phyloP scores from a whole-genome alignment of 2,888 invertebrate genomes.

The Polydrusus tereticollis region DNA sequence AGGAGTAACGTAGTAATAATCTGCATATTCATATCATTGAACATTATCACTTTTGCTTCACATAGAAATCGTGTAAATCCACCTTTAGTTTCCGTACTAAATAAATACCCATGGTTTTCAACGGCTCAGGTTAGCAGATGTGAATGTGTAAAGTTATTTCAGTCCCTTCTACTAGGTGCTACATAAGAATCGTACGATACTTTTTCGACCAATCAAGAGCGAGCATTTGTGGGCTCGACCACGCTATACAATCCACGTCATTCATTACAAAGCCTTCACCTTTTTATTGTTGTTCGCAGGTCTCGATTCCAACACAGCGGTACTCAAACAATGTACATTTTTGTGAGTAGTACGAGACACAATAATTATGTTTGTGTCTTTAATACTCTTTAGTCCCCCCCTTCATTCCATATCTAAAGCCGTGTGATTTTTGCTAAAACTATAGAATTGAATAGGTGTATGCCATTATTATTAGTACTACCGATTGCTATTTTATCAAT shows the following conservation, averaged over 20 bases:
- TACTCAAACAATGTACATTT: conserved; percentile 21
- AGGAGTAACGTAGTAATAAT: too few species aligned
- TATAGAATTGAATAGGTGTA: too few species aligned
- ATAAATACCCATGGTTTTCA: conserved; percentile 11
- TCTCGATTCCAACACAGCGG: conserved; percentile 1
- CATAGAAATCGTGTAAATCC: conserved; percentile 8
- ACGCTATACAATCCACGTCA: conserved; percentile 49
- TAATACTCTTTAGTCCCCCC: not conserved
- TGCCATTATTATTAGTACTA: too few species aligned
- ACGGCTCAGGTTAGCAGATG: conserved; percentile 28
- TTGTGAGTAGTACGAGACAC: not conserved
- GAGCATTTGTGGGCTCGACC: conserved; percentile 52
- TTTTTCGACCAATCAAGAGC: conserved; percentile 47
- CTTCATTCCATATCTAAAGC: not conserved
- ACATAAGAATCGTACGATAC: conserved; percentile 51
- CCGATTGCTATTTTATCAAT: too few species aligned
- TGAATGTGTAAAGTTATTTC: conserved; percentile 28
- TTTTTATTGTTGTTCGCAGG: conserved; percentile 40
- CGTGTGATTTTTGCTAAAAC: too few species aligned
- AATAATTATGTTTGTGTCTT: not conserved
- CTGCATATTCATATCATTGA: too few species aligned
- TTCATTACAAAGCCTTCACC: conserved; percentile 51
- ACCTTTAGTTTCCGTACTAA: conserved; percentile 17
- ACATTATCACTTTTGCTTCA: too few species aligned
- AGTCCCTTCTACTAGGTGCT: conserved; percentile 37